A percentile compares a stretch with the other conserved stretches of the same genome.
Evolutionary conservation across 1,140 invertebrate species (phyloP).

Genomic region (Euglossa dilemma): DNA sequence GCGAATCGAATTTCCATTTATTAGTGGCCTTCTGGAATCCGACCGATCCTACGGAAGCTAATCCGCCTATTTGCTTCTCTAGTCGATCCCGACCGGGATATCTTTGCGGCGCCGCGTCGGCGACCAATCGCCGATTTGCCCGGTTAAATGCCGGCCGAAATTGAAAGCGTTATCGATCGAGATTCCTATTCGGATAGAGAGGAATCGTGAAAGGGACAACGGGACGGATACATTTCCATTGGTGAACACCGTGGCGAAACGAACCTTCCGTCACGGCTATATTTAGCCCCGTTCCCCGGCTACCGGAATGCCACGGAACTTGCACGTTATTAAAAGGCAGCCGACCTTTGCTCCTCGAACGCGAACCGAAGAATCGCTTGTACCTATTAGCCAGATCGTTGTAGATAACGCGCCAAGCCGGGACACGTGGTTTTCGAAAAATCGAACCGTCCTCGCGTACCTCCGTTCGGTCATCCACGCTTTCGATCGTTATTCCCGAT

Average conservation of each 20-base stretch:
- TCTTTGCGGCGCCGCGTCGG: background rate
- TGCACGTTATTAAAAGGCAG: constrained; percentile 54
- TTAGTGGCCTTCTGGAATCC: constrained; percentile 42
- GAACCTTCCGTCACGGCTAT: background rate
- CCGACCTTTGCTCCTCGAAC: background rate
- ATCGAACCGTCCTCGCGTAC: background rate
- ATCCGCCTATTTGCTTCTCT: constrained; percentile 34
- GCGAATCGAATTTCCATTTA: constrained; percentile 68
- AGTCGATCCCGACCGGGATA: background rate
- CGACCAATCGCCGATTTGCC: background rate
- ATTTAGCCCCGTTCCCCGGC: background rate
- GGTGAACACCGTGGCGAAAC: background rate
- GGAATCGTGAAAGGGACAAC: too few species aligned
- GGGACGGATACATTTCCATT: background rate
- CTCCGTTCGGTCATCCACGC: background rate
- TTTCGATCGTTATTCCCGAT: background rate
- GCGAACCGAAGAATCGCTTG: constrained; percentile 9
- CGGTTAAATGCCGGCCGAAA: background rate
- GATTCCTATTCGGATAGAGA: background rate
- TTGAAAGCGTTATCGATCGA: constrained; percentile 8
- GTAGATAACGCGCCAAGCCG: constrained; percentile 29
- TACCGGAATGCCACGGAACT: constrained; percentile 29
- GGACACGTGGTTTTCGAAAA: constrained; percentile 16
- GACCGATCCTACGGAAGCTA: constrained; percentile 21
- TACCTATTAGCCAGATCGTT: constrained; percentile 60